A percentile compares a stretch with the other conserved stretches of the same genome.
Evolutionary conservation across 92 coral and sea anemone species (phyloP).

Genomic region (Chrysogorgia sp.): DNA sequence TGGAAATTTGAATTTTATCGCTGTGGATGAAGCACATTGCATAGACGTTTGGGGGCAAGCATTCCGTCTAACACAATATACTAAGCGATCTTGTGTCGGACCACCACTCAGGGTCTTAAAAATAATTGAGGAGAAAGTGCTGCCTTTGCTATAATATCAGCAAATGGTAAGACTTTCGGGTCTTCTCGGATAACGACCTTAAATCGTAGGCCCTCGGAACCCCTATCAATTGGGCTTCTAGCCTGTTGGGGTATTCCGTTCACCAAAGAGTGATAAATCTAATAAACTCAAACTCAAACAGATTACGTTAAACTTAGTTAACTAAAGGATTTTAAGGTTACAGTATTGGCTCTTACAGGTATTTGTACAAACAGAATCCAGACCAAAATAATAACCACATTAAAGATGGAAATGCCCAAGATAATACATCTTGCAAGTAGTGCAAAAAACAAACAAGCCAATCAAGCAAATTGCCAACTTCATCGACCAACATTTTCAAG

Average conservation of each 20-base stretch:
- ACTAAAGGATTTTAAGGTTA: constrained; percentile 19
- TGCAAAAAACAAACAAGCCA: constrained; percentile 41
- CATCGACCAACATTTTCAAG: constrained; percentile 37
- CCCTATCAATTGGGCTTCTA: too few species aligned
- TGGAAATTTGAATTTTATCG: constrained; percentile 34
- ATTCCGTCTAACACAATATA: too few species aligned
- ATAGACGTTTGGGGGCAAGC: constrained; percentile 53
- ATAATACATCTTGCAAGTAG: constrained; percentile 37
- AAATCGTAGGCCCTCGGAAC: too few species aligned
- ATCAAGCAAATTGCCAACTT: constrained; percentile 46
- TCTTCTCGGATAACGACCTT: too few species aligned
- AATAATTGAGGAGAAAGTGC: too few species aligned
- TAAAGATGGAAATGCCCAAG: constrained; percentile 12
- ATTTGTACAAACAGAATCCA: constrained; percentile 26
- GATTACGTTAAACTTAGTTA: constrained; percentile 37
- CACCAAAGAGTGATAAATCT: too few species aligned
- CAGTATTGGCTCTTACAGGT: constrained; percentile 41
- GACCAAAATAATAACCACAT: constrained; percentile 7
- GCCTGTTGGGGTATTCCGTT: too few species aligned
- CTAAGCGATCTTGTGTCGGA: too few species aligned
- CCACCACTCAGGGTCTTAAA: too few species aligned
- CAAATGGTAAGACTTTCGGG: too few species aligned
- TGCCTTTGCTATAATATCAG: too few species aligned
- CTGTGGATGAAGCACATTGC: constrained; percentile 54
- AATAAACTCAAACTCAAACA: too few species aligned